Evolutionary conservation across 1,140 invertebrate species (phyloP), one percentile per base, ranked within the genome.

Genomic region (Drosophila biarmipes): DNA sequence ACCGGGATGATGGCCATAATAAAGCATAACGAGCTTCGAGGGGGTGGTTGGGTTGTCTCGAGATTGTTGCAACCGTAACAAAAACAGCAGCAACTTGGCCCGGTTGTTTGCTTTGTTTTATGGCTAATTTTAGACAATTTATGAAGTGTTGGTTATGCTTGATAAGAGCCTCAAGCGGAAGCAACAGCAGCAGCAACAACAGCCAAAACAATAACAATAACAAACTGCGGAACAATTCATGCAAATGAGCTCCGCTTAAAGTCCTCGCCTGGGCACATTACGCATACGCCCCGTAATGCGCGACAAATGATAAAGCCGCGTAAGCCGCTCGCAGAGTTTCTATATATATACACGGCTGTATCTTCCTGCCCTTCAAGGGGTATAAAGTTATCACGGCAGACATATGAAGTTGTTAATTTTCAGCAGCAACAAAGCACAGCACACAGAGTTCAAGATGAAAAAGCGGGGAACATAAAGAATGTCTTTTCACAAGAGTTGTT

Each of bases 41-140:
- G 66, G 14, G 6, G 4, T n/a, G 15, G 12, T 40, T 31, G 51
- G 68, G 46, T 72, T 72, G 45, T 45, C 68, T 72, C 58, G 53
- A 72, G 67, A 31, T 58, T 43, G 67, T 40, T 78, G 66, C 56
- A 55, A 27, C 53, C 43, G 35, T 53, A 52, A 17, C 34, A 42
- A 75, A 35, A 49, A 15, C 54, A 43, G 19, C 51, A 40, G 17
- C 38, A 57, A 35, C 37, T 48, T 19, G 35, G 52, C 40, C 35
- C 35, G 40, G 45, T 54, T 78, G 77, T 54, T 72, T 66, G 64
- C 61, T 66, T 75, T 82, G 75, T 62, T 89, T 89, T 84, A 87
- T 84, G 73, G 79, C 80, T 84, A 87, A 87, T 87, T 87, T 89
- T 87, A 87, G 84, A 89, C 85, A 87, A 87, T 87, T 87, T 90